Evolutionary conservation across 2,797 vertebrate genomes (phyloP).

Genomic region (Neomorphus geoffroyi): DNA sequence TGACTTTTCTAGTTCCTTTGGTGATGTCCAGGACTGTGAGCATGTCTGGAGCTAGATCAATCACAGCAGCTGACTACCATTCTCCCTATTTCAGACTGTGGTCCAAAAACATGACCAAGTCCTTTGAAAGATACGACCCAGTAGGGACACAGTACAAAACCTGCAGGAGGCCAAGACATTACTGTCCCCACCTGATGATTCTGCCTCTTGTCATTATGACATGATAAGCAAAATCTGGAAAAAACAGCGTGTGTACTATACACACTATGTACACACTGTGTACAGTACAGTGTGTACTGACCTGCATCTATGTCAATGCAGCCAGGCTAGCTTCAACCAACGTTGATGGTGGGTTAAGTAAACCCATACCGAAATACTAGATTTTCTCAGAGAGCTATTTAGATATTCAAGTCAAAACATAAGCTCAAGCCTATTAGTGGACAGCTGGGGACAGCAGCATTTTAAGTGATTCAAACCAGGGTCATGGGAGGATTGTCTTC

Average conservation of each 20-base stretch:
- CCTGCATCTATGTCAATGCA: neutral
- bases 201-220: neutral
- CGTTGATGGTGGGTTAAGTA: neutral
- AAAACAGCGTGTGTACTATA: no score
- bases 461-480: neutral
- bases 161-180: neutral
- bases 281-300: accelerated
- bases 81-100: neutral
- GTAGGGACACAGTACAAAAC: neutral
- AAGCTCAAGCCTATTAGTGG: neutral
- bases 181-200: neutral
- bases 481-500: neutral
- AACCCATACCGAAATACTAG: neutral
- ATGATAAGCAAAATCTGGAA: neutral
- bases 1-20: neutral
- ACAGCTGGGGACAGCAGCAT: neutral
- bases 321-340: neutral
- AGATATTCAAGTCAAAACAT: neutral
- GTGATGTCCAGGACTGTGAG: neutral
- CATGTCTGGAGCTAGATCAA: neutral
- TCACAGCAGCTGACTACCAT: neutral
- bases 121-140: neutral
- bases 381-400: neutral
- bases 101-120: neutral
- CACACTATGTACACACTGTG: no score